phyloP scores from a whole-genome alignment of 1,140 invertebrate genomes.

The Saccostrea echinata region DNA sequence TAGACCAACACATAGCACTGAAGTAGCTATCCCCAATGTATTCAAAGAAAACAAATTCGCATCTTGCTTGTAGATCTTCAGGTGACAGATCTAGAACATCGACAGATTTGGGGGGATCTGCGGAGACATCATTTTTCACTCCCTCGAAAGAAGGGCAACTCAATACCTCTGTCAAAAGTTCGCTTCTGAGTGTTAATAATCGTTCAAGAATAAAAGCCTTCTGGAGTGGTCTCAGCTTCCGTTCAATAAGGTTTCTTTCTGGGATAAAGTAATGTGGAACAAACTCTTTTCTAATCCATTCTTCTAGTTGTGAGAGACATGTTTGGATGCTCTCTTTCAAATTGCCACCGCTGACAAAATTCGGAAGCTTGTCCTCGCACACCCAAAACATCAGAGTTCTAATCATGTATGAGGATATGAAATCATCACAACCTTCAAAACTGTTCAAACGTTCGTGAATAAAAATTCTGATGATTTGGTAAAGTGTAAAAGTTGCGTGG shows the following conservation, averaged over 20 bases:
- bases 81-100: not conserved
- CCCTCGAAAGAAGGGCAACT: not conserved
- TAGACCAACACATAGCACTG: not conserved
- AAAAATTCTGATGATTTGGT: not conserved
- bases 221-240: not conserved
- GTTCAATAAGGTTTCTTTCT: not conserved
- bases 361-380: slow-evolving; percentile 14
- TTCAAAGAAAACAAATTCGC: not conserved
- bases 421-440: not conserved
- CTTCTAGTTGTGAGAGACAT: not conserved
- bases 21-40: not conserved
- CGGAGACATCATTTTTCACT: not conserved
- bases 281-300: not conserved
- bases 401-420: not conserved
- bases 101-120: not conserved
- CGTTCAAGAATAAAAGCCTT: not conserved
- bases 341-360: not conserved
- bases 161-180: not conserved
- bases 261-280: slow-evolving; percentile 10
- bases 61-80: not conserved
- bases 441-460: not conserved
- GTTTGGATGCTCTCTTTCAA: not conserved
- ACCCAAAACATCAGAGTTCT: slow-evolving; percentile 12
- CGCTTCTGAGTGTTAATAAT: not conserved
- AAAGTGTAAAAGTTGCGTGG: not conserved